These are phyloP conservation scores for Drosophila asahinai DNA, from an alignment of 1,140 invertebrate genomes.

Conservation along the genomic window DNA sequence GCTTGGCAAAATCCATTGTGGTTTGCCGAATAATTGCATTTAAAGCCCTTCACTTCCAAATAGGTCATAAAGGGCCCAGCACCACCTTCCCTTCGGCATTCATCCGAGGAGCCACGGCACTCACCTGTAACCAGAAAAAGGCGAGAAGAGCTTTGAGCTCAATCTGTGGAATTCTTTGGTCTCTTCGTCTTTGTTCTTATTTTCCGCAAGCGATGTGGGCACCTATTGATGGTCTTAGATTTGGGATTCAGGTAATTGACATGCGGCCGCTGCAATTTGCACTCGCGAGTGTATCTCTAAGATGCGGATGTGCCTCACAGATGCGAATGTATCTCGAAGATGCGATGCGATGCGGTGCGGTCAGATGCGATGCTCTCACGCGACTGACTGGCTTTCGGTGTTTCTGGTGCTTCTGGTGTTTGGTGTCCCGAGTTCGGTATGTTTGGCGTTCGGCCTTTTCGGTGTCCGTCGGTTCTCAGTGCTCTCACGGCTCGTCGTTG, in stretches of 20 bases:
- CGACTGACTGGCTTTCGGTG: slow-evolving; percentile 48
- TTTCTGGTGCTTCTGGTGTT: slow-evolving; percentile 27
- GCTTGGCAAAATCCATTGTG: slow-evolving; percentile 27
- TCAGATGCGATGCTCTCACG: slow-evolving; percentile 70
- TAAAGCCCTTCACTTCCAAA: slow-evolving; percentile 42
- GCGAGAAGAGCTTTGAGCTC: slow-evolving; percentile 43
- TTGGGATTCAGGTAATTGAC: slow-evolving; percentile 43
- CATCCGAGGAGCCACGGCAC: slow-evolving; percentile 5
- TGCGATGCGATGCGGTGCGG: slow-evolving; percentile 63
- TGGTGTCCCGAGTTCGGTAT: slow-evolving; percentile 32
- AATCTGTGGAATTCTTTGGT: neutral
- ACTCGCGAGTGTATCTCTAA: slow-evolving; percentile 40
- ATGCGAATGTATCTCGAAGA: slow-evolving; percentile 28
- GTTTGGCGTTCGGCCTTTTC: slow-evolving; percentile 22
- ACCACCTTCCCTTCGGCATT: slow-evolving; percentile 3
- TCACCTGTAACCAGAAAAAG: slow-evolving; percentile 54
- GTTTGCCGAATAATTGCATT: slow-evolving; percentile 45
- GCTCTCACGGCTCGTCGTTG: slow-evolving; percentile 34
- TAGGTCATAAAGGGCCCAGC: slow-evolving; percentile 49
- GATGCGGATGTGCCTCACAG: slow-evolving; percentile 25
- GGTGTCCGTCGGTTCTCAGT: slow-evolving; percentile 37
- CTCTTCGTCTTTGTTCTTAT: neutral
- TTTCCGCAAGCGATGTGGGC: neutral
- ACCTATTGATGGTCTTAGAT: slow-evolving; percentile 10
- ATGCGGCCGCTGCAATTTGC: slow-evolving; percentile 38